Conservation (phyloP, 2,113 vertebrate species). For the pig (Sus scrofa) region DNA sequence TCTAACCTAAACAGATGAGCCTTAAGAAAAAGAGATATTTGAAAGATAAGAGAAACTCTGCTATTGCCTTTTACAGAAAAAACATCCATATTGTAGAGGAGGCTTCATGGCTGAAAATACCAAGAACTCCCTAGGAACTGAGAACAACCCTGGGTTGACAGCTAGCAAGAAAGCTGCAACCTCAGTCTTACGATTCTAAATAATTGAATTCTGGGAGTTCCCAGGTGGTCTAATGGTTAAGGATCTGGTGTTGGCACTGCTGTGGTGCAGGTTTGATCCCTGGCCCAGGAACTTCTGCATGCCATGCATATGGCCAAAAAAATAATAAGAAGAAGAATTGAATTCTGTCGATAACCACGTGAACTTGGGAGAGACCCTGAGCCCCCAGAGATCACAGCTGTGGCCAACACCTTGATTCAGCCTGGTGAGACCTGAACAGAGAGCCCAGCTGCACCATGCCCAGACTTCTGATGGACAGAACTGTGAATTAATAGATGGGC, state of each 20-base stretch:
- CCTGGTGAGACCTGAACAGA: background rate
- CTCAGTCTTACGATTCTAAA: background rate
- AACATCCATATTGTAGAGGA: background rate
- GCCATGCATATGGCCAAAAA: too few species aligned
- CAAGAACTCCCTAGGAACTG: background rate
- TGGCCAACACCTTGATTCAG: background rate
- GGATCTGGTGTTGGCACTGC: too few species aligned
- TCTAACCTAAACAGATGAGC: background rate
- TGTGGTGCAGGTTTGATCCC: too few species aligned
- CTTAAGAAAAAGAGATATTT: background rate
- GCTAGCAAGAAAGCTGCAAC: background rate
- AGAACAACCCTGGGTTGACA: background rate
- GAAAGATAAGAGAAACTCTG: background rate
- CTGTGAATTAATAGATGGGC: background rate
- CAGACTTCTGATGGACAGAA: background rate
- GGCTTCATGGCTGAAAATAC: rapidly evolving
- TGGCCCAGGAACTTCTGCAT: too few species aligned
- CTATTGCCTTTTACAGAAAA: background rate
- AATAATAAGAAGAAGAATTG: background rate
- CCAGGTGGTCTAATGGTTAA: too few species aligned
- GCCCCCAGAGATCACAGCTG: background rate
- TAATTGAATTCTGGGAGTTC: background rate
- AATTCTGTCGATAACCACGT: background rate
- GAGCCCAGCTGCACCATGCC: background rate
- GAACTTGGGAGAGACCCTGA: background rate